Percentiles rank a stretch among this genome's conserved stretches.
phyloP scores from a whole-genome alignment of 2,888 invertebrate species.

The Mallateleia sp. region DNA sequence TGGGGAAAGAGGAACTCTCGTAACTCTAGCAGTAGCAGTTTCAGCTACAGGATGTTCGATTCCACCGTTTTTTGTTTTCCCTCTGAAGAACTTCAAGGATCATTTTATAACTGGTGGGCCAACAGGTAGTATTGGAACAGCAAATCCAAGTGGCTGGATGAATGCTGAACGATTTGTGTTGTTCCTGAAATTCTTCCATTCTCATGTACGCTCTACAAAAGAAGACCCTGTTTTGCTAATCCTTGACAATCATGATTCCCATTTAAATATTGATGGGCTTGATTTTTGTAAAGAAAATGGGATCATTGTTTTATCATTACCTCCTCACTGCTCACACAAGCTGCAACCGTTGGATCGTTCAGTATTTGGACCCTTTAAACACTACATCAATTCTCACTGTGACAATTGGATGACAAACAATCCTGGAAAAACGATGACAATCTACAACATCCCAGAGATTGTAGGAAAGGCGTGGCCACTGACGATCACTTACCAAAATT shows the following conservation, averaged over 20 bases:
- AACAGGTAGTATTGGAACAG: slow-evolving; percentile 78
- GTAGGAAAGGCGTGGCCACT: slow-evolving; percentile 21
- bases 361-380: slow-evolving; percentile 85
- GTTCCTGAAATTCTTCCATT: slow-evolving; percentile 77
- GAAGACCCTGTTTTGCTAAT: slow-evolving; percentile 80
- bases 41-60: too few relatives aligned
- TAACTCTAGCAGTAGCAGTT: too few relatives aligned
- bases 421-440: slow-evolving; percentile 82
- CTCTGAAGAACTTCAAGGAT: slow-evolving; percentile 79
- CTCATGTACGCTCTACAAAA: slow-evolving; percentile 57
- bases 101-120: slow-evolving; percentile 84
- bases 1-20: too few relatives aligned
- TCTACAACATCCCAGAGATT: slow-evolving; percentile 82
- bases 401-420: slow-evolving; percentile 83
- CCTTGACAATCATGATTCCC: slow-evolving; percentile 77
- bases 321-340: slow-evolving; percentile 86
- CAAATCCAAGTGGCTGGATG: slow-evolving; percentile 84
- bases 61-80: too few relatives aligned
- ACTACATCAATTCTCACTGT: slow-evolving; percentile 80
- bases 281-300: slow-evolving; percentile 85
- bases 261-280: slow-evolving; percentile 59
- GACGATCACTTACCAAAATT: too few relatives aligned
- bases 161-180: slow-evolving; percentile 70
- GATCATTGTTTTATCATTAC: slow-evolving; percentile 84
- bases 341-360: slow-evolving; percentile 83